Percentiles rank a stretch among this genome's conserved stretches.
Evolutionary conservation across 2,888 invertebrate genomes (phyloP).

Genomic region (Ditylenchus weischeri): DNA sequence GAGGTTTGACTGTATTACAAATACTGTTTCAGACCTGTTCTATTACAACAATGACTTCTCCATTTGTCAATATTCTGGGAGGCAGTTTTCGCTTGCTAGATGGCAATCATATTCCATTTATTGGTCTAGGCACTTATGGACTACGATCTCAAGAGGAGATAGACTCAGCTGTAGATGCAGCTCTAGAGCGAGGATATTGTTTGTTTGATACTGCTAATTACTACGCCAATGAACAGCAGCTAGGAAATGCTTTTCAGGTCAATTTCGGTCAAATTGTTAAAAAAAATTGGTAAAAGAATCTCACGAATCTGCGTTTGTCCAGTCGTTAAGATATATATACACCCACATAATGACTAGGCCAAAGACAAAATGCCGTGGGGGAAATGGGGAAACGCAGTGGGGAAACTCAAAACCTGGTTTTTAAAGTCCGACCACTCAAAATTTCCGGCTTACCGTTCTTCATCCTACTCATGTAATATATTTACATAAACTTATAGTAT

Average conservation of each 20-base stretch:
- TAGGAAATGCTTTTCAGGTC: conserved; percentile 68
- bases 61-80: conserved; percentile 16
- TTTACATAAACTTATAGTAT: too few relatives aligned
- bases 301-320: too few relatives aligned
- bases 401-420: too few relatives aligned
- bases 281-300: neutral
- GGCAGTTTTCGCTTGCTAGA: conserved; percentile 16
- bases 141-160: conserved; percentile 47
- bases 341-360: too few relatives aligned
- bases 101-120: conserved; percentile 48
- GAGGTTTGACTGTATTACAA: too few relatives aligned
- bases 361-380: too few relatives aligned
- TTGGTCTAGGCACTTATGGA: conserved; percentile 55
- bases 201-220: conserved; percentile 73
- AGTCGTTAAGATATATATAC: too few relatives aligned
- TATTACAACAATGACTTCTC: neutral
- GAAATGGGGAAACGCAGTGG: too few relatives aligned
- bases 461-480: too few relatives aligned
- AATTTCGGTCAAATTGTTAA: neutral
- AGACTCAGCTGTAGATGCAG: conserved; percentile 57
- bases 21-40: neutral
- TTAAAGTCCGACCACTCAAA: too few relatives aligned
- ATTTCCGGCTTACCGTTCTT: too few relatives aligned
- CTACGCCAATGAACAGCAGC: conserved; percentile 73
- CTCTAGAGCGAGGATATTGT: conserved; percentile 60